phyloP scores from a whole-genome alignment of 2,113 vertebrate genomes.

The Seriola dumerili region DNA sequence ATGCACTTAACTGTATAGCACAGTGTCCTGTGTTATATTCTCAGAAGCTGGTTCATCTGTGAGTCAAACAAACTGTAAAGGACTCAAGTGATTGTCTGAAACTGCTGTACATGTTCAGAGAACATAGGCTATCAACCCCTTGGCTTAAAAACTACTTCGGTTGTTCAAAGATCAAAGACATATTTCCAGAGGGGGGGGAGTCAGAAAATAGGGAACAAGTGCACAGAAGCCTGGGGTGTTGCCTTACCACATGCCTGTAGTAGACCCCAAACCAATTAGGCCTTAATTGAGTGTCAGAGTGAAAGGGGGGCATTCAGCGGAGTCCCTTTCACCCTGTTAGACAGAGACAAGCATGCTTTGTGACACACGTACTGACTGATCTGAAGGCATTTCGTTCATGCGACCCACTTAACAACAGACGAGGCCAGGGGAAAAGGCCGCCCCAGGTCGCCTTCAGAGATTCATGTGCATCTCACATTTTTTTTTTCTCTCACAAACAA shows the following conservation, averaged over 20 bases:
- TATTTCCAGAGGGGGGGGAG: conserved; percentile 26
- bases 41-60: conserved; percentile 21
- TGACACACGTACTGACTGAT: conserved; percentile 67
- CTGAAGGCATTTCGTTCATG: conserved; percentile 66
- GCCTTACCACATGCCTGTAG: conserved; percentile 46
- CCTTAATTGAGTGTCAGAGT: conserved; percentile 64
- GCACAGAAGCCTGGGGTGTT: conserved; percentile 54
- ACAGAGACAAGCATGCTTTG: conserved; percentile 81
- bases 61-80: conserved; percentile 45
- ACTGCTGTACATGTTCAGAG: conserved; percentile 36
- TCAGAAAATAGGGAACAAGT: conserved; percentile 44
- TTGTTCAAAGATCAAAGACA: conserved; percentile 62
- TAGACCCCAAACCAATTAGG: conserved; percentile 72
- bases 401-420: conserved; percentile 58
- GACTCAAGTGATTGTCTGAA: conserved; percentile 32
- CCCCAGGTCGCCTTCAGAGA: conserved; percentile 52
- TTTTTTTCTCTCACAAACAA: conserved; percentile 40
- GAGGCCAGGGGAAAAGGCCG: conserved; percentile 19
- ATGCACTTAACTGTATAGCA: conserved; percentile 22
- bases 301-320: conserved; percentile 68
- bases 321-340: conserved; percentile 79
- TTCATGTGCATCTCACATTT: conserved; percentile 52
- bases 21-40: neutral
- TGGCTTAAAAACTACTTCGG: conserved; percentile 42
- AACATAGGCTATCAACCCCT: conserved; percentile 15